Conservation (phyloP, 1,140 invertebrate genomes). For the Caligus rogercresseyi region DNA sequence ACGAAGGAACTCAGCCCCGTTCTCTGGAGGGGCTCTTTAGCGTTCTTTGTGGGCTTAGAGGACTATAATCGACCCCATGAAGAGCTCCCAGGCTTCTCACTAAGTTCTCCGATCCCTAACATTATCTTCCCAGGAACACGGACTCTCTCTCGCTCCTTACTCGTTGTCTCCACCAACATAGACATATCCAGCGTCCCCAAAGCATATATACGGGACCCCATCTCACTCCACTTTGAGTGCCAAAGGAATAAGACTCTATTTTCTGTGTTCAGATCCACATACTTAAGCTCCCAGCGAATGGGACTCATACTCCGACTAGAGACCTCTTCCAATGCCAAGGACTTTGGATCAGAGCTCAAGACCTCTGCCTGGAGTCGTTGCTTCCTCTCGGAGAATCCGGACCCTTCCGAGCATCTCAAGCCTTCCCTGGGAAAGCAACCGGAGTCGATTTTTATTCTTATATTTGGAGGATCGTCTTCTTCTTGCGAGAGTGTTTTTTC, state of each 20-base stretch:
- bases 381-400: not conserved
- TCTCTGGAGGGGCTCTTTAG: not conserved
- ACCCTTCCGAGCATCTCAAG: not conserved
- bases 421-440: not conserved
- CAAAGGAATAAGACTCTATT: not conserved
- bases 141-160: not conserved
- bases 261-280: not conserved
- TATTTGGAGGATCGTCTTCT: not conserved
- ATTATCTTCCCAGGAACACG: not conserved
- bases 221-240: not conserved
- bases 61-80: not conserved
- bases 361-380: not conserved
- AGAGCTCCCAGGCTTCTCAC: not conserved
- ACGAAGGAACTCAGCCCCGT: not conserved
- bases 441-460: not conserved
- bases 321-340: not conserved
- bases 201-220: not conserved
- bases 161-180: not conserved
- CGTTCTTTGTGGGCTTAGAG: not conserved
- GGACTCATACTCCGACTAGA: not conserved
- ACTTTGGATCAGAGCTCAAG: not conserved
- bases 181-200: not conserved
- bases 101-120: not conserved
- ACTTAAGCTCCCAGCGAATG: not conserved
- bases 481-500: no score